phyloP scores from a whole-genome alignment of 2,113 vertebrate species.

The Alouatta palliata region DNA sequence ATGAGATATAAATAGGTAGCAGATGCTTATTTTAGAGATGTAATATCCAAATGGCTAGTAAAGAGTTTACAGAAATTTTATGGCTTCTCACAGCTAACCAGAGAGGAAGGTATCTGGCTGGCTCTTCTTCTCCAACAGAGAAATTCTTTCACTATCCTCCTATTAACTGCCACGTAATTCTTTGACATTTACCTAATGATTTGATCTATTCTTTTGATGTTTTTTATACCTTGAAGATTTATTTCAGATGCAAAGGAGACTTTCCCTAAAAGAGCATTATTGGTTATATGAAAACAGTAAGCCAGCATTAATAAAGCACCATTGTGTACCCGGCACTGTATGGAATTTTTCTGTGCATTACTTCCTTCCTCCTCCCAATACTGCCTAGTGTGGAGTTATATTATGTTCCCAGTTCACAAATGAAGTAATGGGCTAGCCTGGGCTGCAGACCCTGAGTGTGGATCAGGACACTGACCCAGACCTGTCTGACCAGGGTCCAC shows the following conservation, averaged over 20 bases:
- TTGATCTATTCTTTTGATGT: neutral
- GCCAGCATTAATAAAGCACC: neutral
- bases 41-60: neutral
- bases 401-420: too few species aligned
- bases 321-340: rapidly evolving
- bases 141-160: neutral
- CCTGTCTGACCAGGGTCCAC: neutral
- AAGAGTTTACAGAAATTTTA: neutral
- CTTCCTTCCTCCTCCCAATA: neutral
- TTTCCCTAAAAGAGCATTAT: neutral
- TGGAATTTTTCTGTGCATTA: neutral
- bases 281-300: neutral
- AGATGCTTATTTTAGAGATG: neutral
- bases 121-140: neutral
- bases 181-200: neutral
- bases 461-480: neutral
- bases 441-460: neutral
- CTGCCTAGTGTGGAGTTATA: neutral
- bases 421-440: neutral
- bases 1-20: neutral
- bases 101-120: neutral
- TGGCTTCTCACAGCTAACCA: neutral
- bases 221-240: neutral
- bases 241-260: slow-evolving; percentile 7
- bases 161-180: neutral